These are phyloP conservation scores for Halichondria panicea DNA, from an alignment of 37 sponge, comb jelly and placozoan genomes.

Conservation along the genomic window DNA sequence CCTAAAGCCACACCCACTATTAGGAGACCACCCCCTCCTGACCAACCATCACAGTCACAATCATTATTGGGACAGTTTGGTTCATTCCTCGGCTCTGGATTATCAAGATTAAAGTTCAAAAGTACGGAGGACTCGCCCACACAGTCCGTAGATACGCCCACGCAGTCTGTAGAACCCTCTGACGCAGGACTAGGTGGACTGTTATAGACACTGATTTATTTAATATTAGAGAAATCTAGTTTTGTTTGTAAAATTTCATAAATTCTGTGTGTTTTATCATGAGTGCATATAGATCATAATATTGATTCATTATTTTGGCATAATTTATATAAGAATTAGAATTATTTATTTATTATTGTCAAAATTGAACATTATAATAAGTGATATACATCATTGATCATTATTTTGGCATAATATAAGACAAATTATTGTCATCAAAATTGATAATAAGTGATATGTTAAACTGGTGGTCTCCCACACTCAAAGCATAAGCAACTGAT, in stretches of 20 bases:
- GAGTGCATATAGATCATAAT: too few relatives aligned
- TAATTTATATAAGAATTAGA: too few relatives aligned
- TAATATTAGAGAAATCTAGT: too few relatives aligned
- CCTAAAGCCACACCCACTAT: too few relatives aligned
- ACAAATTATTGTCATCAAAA: not conserved
- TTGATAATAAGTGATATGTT: not conserved
- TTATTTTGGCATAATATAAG: too few relatives aligned
- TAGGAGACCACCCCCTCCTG: not conserved
- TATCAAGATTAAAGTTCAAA: slow-evolving; percentile 1
- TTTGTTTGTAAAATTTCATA: too few relatives aligned
- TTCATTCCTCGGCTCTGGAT: slow-evolving; percentile 13
- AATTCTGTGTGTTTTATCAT: too few relatives aligned
- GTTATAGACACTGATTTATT: too few relatives aligned
- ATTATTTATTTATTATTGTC: too few relatives aligned
- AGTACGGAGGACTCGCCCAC: not conserved
- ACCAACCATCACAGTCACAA: not conserved
- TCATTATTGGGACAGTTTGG: not conserved
- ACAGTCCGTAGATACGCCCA: not conserved
- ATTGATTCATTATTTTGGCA: too few relatives aligned
- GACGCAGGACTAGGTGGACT: slow-evolving; percentile 1
- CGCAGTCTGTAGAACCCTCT: not conserved
- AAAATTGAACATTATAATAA: not conserved
- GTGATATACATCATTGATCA: too few relatives aligned
- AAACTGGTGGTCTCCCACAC: slow-evolving; percentile 48
- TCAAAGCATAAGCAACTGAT: slow-evolving; percentile 71